Evolutionary conservation across 2,888 invertebrate genomes (phyloP).

Genomic region (Orchesella flavescens): DNA sequence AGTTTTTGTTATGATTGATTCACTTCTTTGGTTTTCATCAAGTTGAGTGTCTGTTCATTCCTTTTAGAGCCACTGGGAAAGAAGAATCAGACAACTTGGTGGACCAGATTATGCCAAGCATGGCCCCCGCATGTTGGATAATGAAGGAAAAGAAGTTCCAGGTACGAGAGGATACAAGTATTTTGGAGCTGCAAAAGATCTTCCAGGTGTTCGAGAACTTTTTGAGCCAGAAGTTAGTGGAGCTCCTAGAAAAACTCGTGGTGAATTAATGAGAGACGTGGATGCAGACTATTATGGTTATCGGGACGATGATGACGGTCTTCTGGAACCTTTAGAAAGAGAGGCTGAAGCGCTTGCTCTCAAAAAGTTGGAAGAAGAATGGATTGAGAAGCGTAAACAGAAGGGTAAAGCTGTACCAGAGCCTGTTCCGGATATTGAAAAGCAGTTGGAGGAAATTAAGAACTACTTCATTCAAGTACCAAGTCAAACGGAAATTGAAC

Average conservation of each 20-base stretch:
- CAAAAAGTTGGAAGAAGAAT: constrained; percentile 74
- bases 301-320: constrained; percentile 98
- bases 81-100: constrained; percentile 93
- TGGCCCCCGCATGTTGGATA: constrained; percentile 94
- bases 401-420: constrained; percentile 77
- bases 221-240: constrained; percentile 97
- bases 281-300: constrained; percentile 99
- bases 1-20: constrained; percentile 76
- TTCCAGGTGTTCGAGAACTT: constrained; percentile 89
- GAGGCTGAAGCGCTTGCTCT: constrained; percentile 83
- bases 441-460: constrained; percentile 74
- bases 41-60: neutral
- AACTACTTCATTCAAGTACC: constrained; percentile 94
- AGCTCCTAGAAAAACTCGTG: constrained; percentile 91
- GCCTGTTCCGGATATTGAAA: constrained; percentile 73
- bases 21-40: neutral
- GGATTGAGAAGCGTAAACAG: constrained; percentile 76
- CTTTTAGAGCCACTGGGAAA: constrained; percentile 91
- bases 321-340: constrained; percentile 90
- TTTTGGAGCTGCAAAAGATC: constrained; percentile 84
- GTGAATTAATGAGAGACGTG: constrained; percentile 97
- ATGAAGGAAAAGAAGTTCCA: constrained; percentile 96
- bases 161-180: constrained; percentile 99
- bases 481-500: constrained; percentile 94
- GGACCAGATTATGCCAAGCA: constrained; percentile 94